These are phyloP conservation scores for Danio aesculapii DNA, from an alignment of 2,797 vertebrate species.

Conservation along the genomic window DNA sequence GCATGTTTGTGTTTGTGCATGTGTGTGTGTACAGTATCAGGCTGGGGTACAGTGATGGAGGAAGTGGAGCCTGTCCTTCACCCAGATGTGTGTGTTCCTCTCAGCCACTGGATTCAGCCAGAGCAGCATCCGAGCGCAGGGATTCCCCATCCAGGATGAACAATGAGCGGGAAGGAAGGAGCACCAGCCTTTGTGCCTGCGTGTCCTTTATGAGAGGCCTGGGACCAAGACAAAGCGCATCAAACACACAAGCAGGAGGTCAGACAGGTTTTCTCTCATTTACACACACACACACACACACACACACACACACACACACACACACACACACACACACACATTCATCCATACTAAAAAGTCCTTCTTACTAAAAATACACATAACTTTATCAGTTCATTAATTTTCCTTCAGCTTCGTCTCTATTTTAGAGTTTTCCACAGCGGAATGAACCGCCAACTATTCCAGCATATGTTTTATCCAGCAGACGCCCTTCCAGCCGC, in stretches of 20 bases:
- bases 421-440: no score
- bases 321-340: no score
- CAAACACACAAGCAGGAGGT: slow-evolving; percentile 29
- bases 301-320: no score
- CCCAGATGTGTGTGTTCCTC: slow-evolving; percentile 61
- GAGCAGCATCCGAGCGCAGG: slow-evolving; percentile 69
- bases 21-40: not conserved
- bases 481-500: no score
- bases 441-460: no score
- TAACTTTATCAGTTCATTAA: no score
- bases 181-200: slow-evolving; percentile 56
- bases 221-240: slow-evolving; percentile 62
- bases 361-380: no score
- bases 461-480: no score
- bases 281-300: slow-evolving; percentile 3
- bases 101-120: slow-evolving; percentile 17
- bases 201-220: slow-evolving; percentile 64
- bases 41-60: slow-evolving; percentile 17
- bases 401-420: no score
- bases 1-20: not conserved
- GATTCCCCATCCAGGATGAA: slow-evolving; percentile 73
- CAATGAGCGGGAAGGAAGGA: slow-evolving; percentile 81
- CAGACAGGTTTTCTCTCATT: slow-evolving; percentile 30
- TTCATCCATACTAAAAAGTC: no score
- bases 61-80: slow-evolving; percentile 73